Evolutionary conservation across 1,140 invertebrate genomes (phyloP).

Genomic region (Aphelinus atriplicis): DNA sequence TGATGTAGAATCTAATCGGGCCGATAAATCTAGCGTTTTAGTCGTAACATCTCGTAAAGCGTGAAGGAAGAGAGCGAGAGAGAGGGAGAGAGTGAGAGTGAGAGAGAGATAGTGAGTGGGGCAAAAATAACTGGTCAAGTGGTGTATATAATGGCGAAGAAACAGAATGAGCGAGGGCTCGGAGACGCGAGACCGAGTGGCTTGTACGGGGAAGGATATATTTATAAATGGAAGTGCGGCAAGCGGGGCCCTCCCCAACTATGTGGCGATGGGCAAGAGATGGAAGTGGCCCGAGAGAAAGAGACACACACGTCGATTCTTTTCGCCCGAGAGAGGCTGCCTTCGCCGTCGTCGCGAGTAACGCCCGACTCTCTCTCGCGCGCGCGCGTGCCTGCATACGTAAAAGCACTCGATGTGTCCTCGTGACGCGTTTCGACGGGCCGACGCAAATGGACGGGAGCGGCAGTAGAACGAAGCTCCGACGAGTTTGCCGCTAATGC

Average conservation of each 20-base stretch:
- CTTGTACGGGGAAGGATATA: conserved; percentile 23
- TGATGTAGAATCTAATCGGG: conserved; percentile 53
- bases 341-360: too few relatives aligned
- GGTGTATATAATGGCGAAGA: conserved; percentile 6
- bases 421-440: too few relatives aligned
- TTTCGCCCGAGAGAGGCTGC: too few relatives aligned
- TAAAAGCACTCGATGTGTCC: too few relatives aligned
- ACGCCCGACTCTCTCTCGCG: too few relatives aligned
- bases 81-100: conserved; percentile 29
- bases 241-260: conserved; percentile 4
- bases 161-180: not conserved
- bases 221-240: conserved; percentile 31
- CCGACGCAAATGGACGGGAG: too few relatives aligned
- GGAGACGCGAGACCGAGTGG: not conserved
- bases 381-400: too few relatives aligned
- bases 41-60: conserved; percentile 56
- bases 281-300: not conserved
- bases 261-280: not conserved
- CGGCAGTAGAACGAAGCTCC: too few relatives aligned
- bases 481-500: too few relatives aligned
- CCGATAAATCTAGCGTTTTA: conserved; percentile 57
- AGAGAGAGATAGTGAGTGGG: conserved; percentile 34
- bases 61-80: conserved; percentile 10
- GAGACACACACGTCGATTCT: conserved; percentile 35
- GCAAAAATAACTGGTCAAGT: conserved; percentile 54